phyloP scores from a whole-genome alignment of 53 echinoderm and acorn worm species.

The Echinarachnius parma region DNA sequence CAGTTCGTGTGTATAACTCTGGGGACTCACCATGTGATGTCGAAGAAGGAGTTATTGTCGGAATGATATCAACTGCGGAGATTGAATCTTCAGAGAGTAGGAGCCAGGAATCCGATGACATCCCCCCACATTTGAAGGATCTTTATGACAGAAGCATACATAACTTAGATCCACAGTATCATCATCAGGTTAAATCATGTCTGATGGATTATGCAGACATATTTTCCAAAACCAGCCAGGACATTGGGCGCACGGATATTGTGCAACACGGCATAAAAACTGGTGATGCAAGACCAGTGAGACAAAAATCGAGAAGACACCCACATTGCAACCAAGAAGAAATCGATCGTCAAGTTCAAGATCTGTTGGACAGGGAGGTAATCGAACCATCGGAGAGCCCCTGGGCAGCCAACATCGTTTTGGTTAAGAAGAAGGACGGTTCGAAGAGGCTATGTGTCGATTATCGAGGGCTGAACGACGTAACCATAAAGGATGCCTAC shows the following conservation, averaged over 20 bases:
- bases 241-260: constrained; percentile 47
- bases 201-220: constrained; percentile 51
- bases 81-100: not conserved
- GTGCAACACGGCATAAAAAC: constrained; percentile 64
- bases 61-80: constrained; percentile 31
- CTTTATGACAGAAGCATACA: too few species aligned
- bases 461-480: constrained; percentile 53
- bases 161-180: not conserved
- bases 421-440: constrained; percentile 77
- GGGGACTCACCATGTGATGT: constrained; percentile 1
- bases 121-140: constrained; percentile 13
- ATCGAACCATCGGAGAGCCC: constrained; percentile 63
- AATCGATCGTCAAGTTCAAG: constrained; percentile 36
- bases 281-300: constrained; percentile 17
- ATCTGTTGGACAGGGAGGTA: constrained; percentile 45
- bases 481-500: constrained; percentile 68
- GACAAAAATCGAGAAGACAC: constrained; percentile 34
- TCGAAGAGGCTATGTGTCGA: constrained; percentile 60
- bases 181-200: constrained; percentile 21
- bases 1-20: constrained; percentile 38
- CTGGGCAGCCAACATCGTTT: constrained; percentile 57
- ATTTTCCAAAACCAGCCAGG: constrained; percentile 46
- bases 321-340: constrained; percentile 37
- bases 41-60: constrained; percentile 11
- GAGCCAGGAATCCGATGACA: not conserved